Evolutionary conservation across 2,797 vertebrate genomes (phyloP).

Genomic region (Myotis myotis): DNA sequence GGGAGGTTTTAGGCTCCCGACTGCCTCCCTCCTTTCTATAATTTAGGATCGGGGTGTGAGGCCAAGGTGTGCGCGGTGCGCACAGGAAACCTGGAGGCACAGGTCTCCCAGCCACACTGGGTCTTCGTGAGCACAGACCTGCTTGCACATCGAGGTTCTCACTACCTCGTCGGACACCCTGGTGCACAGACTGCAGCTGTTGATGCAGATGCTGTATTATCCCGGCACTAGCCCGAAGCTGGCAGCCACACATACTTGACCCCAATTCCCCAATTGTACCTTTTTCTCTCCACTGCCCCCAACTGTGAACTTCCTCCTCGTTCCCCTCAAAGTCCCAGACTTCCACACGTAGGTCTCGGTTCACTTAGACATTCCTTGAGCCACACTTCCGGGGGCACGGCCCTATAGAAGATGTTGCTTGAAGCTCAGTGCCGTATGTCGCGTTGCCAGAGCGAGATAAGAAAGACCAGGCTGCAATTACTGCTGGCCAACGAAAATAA

Average conservation of each 20-base stretch:
- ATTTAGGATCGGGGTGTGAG: background rate
- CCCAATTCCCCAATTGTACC: fast-evolving
- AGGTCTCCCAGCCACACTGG: background rate
- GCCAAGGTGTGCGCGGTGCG: no score
- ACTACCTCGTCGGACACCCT: background rate
- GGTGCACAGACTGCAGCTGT: background rate
- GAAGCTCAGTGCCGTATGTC: fast-evolving
- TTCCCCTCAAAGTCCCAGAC: background rate
- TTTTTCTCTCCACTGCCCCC: background rate
- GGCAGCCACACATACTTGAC: background rate
- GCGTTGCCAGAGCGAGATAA: background rate
- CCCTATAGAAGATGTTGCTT: background rate
- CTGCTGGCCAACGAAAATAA: slow-evolving; percentile 28
- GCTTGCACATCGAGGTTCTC: fast-evolving
- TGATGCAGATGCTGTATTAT: background rate
- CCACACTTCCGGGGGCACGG: background rate
- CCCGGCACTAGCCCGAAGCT: background rate
- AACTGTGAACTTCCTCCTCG: background rate
- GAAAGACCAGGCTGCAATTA: background rate
- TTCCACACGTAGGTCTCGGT: background rate
- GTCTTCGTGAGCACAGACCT: background rate
- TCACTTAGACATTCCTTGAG: background rate
- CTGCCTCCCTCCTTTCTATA: background rate
- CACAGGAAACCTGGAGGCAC: background rate
- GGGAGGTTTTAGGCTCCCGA: background rate